Percentiles rank a stretch among this genome's conserved stretches.
Conservation (phyloP, 2,113 vertebrate genomes). For the Pterocles gutturalis region DNA sequence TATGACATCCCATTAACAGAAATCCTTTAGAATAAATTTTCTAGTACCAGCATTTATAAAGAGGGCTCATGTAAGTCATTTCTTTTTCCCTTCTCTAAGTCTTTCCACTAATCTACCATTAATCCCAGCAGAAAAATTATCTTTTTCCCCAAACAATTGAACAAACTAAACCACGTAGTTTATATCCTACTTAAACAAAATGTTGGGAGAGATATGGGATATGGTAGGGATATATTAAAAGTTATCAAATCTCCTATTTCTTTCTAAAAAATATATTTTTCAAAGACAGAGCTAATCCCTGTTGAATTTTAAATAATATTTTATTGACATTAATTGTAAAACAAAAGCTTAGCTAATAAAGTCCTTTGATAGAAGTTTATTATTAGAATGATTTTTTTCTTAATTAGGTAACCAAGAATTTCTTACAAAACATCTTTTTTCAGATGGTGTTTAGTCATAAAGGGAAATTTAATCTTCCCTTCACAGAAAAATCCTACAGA, state of each 20-base stretch:
- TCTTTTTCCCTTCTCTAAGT: background rate
- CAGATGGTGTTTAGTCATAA: background rate
- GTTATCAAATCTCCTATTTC: background rate
- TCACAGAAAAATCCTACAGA: background rate
- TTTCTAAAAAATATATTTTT: background rate
- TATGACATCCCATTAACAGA: background rate
- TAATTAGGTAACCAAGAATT: background rate
- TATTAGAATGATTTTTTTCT: background rate
- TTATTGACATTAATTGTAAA: background rate
- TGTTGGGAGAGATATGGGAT: background rate
- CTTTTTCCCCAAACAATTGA: background rate
- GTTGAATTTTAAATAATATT: background rate
- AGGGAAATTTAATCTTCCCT: background rate
- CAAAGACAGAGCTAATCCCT: background rate
- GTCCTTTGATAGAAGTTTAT: background rate
- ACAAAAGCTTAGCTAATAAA: background rate
- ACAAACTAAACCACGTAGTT: background rate
- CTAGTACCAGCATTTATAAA: background rate
- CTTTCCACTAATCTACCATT: background rate
- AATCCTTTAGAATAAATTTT: background rate
- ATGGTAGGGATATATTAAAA: background rate
- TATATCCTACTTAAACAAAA: background rate
- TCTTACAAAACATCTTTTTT: background rate
- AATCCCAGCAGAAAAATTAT: background rate
- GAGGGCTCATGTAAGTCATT: background rate